Conservation (phyloP, 1,140 invertebrate genomes). For the Samia ricini region DNA sequence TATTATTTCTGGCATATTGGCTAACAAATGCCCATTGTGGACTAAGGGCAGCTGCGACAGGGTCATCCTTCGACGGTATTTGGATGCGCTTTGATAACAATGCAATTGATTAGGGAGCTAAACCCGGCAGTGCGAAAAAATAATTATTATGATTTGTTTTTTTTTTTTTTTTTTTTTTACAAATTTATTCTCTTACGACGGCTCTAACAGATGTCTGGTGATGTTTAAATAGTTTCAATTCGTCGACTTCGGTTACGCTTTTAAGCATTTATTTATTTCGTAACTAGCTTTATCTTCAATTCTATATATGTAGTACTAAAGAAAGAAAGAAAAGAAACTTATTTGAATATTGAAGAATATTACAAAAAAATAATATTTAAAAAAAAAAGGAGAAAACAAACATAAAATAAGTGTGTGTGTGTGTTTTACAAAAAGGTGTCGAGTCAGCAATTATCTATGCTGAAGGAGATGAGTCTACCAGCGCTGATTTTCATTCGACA, state of each 20-base stretch:
- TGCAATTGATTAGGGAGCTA: conserved; percentile 19
- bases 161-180: no score
- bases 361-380: no score
- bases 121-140: conserved; percentile 18
- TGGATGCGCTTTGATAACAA: conserved; percentile 21
- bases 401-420: no score
- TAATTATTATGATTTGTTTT: conserved; percentile 14
- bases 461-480: no score
- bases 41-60: conserved; percentile 53
- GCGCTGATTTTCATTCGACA: no score
- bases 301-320: no score
- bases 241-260: not conserved
- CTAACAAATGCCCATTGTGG: conserved; percentile 48
- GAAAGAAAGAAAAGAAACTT: no score
- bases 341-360: no score
- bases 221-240: not conserved
- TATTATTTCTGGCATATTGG: conserved; percentile 67
- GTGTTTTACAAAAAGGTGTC: no score
- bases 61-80: conserved; percentile 62
- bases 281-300: no score
- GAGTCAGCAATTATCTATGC: no score
- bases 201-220: not conserved
- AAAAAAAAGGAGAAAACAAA: no score
- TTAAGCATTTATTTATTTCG: not conserved
- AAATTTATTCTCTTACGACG: not conserved